These are phyloP conservation scores for Spongia lamella DNA, from an alignment of 37 sponge, comb jelly and placozoan genomes.

Conservation along the genomic window DNA sequence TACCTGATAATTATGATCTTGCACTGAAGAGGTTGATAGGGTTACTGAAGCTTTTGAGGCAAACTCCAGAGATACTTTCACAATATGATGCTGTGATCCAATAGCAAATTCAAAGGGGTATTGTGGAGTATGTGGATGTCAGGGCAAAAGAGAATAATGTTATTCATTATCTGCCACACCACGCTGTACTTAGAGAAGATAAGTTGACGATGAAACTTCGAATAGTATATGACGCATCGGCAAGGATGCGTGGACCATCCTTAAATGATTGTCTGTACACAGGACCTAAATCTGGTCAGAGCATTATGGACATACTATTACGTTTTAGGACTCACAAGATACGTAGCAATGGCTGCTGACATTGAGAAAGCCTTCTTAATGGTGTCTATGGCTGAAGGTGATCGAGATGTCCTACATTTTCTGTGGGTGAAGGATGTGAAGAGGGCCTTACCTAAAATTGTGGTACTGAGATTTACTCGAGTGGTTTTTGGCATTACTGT, in stretches of 20 bases:
- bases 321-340: not conserved
- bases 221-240: constrained; percentile 24
- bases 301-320: constrained; percentile 9
- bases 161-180: constrained; percentile 26
- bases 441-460: not conserved
- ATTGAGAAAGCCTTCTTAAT: constrained; percentile 8
- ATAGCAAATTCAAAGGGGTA: constrained; percentile 24
- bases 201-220: constrained; percentile 6
- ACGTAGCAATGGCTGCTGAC: constrained; percentile 4
- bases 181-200: constrained; percentile 18
- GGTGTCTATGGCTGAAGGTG: not conserved
- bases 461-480: not conserved
- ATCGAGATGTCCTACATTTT: constrained; percentile 4
- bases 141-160: not conserved
- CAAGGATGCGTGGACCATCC: not conserved
- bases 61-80: constrained; percentile 8
- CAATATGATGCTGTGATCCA: constrained; percentile 25
- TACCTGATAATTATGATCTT: constrained; percentile 18
- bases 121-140: constrained; percentile 3
- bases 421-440: constrained; percentile 8
- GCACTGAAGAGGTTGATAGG: constrained; percentile 1
- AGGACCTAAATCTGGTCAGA: constrained; percentile 6
- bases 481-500: constrained; percentile 2
- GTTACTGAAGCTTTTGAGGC: constrained; percentile 10
- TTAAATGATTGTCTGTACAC: constrained; percentile 17